Conservation (phyloP, 2,797 vertebrate genomes). For the Eulemur mongoz region DNA sequence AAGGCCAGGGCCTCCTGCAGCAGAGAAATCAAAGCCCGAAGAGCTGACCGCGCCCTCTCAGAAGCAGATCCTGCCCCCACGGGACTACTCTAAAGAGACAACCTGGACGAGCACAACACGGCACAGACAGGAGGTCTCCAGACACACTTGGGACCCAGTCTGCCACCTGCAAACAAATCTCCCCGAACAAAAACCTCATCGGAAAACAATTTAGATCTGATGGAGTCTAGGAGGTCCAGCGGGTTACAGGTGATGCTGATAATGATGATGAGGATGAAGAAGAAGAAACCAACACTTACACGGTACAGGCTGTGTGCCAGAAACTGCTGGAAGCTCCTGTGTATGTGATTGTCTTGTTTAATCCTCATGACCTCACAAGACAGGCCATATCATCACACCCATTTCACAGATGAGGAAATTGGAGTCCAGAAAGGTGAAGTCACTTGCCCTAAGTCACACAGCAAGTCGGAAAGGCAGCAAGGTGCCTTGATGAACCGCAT, state of each 20-base stretch:
- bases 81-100: neutral
- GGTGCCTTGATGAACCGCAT: neutral
- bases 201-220: neutral
- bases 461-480: neutral
- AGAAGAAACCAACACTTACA: no score
- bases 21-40: neutral
- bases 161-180: neutral
- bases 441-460: neutral
- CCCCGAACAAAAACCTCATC: neutral
- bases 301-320: neutral
- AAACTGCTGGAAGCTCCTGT: neutral
- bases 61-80: neutral
- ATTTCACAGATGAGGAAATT: neutral
- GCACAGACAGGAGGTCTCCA: neutral
- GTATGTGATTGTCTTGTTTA: neutral
- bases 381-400: neutral
- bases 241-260: neutral
- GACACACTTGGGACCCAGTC: neutral
- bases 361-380: neutral
- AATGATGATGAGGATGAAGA: neutral
- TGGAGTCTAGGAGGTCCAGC: neutral
- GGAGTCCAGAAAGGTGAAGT: neutral
- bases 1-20: neutral
- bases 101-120: no score
- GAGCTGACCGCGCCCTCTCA: rapidly evolving